Base-by-base conservation (phyloP, 2,113 vertebrate species). In the Pygathrix nemaeus region DNA sequence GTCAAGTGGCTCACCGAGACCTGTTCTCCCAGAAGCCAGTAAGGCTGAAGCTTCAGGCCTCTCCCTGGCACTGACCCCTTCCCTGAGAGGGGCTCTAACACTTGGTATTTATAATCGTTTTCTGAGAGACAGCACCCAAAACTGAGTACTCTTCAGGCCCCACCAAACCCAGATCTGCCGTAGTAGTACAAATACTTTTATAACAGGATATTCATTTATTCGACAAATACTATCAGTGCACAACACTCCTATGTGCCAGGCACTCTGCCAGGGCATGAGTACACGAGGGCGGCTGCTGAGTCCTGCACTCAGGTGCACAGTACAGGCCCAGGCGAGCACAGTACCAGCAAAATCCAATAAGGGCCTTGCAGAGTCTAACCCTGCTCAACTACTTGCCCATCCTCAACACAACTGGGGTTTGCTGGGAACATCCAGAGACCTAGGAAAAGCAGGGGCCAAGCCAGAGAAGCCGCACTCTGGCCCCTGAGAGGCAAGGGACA, bases 251-350 rank as follows among this genome's bases (percentile, higher is more conserved):
- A 11, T 6, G 23, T 21, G 55, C 57, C 35, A 55, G 70, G 79
- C 50, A n/a, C 50, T 3, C 3, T 73, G n/a, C 48, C 75, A 59
- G 75, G 50, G 50, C 23, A 1, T 6, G 5, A 5, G 35, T 9
- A 30, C 0, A 1, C 35, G 27, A 75, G 8, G 8, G 13, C 23
- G 45, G 30, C 38, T 13, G 1, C 38, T 2, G 21, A 55, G 23
- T 21, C 27, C 80, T 57, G 52, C 38, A 17, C 55, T 20, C 57
- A 59, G 55, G 50, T 35, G 6, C 25, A 12, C 1, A 5, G 52
- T 14, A 18, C 21, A 57, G 35, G 23, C 18, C 83, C 8, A 16
- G 2, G 17, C 0, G 2, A 64, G 45, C 68, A 35, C 6, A 9
- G 20, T 0, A 11, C 10, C 48, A 61, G 17, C 35, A 14, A 43